phyloP scores from a whole-genome alignment of 2,888 invertebrate species.

The Aplocera efformata region DNA sequence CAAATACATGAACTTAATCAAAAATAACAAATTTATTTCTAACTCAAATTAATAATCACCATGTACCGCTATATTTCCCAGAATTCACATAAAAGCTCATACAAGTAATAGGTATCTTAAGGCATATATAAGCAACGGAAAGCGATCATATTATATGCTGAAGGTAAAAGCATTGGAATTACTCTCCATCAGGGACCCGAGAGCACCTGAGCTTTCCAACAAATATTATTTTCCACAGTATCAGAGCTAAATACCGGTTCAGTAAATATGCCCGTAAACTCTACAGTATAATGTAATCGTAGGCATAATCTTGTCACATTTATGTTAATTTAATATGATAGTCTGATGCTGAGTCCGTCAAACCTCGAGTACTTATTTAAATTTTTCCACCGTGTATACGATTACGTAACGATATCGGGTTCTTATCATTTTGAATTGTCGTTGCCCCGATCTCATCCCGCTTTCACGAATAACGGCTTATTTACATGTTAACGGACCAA shows the following conservation, averaged over 20 bases:
- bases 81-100: slow-evolving; percentile 13
- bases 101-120: background rate
- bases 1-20: no score
- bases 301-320: slow-evolving; percentile 26
- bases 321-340: slow-evolving; percentile 29
- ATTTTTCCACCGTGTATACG: background rate
- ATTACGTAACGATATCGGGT: background rate
- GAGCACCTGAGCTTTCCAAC: slow-evolving; percentile 24
- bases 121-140: slow-evolving; percentile 11
- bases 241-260: slow-evolving; percentile 22
- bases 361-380: slow-evolving; percentile 7
- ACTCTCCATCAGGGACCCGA: slow-evolving; percentile 14
- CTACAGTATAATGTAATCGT: slow-evolving; percentile 21
- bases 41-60: no score
- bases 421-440: background rate
- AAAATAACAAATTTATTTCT: no score
- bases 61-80: slow-evolving; percentile 13
- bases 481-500: no score
- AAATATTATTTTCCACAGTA: slow-evolving; percentile 19
- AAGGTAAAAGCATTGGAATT: slow-evolving; percentile 27
- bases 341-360: slow-evolving; percentile 17
- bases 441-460: background rate
- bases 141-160: slow-evolving; percentile 16
- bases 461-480: background rate
- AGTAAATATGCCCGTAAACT: slow-evolving; percentile 23